These are phyloP conservation scores for Habropoda laboriosa DNA, from an alignment of 1,140 invertebrate genomes.

Conservation along the genomic window DNA sequence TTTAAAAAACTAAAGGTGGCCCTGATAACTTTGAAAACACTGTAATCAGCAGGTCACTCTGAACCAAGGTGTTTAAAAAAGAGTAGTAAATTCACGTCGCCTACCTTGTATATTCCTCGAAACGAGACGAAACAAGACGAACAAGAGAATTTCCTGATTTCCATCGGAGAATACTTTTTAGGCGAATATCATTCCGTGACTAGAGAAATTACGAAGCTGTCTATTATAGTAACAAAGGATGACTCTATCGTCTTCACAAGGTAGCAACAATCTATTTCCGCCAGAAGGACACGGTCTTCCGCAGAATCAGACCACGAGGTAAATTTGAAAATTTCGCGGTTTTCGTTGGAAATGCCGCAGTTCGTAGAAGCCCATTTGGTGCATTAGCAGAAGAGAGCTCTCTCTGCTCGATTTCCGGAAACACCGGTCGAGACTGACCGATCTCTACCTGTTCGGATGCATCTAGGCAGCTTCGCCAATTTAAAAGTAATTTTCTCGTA, in stretches of 20 bases:
- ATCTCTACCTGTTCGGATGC: slow-evolving; percentile 64
- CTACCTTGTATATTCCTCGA: no score
- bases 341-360: background rate
- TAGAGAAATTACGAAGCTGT: no score
- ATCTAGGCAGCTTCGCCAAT: slow-evolving; percentile 69
- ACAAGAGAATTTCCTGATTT: no score
- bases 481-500: slow-evolving; percentile 78
- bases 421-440: slow-evolving; percentile 51
- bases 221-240: background rate
- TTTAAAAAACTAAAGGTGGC: no score
- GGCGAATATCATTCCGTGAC: no score
- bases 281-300: background rate
- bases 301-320: background rate
- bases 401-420: slow-evolving; percentile 64
- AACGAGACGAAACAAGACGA: no score
- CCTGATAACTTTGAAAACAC: no score
- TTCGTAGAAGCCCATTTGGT: background rate
- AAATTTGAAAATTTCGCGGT: background rate
- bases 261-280: background rate
- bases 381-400: background rate
- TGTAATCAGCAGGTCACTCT: no score
- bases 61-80: no score
- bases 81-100: no score
- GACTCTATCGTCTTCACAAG: background rate
- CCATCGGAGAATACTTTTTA: no score